A percentile compares a stretch with the other conserved stretches of the same genome.
Conservation (phyloP, 2,113 vertebrate genomes). For the Elgaria multicarinata region DNA sequence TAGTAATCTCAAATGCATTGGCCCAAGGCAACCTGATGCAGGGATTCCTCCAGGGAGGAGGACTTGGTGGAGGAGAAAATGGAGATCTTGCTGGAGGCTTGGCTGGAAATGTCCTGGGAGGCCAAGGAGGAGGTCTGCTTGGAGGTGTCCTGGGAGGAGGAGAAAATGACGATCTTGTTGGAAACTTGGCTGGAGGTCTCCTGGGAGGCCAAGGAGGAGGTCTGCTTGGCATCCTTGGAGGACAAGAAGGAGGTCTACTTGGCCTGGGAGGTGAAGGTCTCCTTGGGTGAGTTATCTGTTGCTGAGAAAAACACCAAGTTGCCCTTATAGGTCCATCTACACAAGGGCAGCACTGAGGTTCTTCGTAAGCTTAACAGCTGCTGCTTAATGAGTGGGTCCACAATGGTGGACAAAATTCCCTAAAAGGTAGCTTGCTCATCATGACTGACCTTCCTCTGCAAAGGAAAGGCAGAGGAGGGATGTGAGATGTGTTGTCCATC, state of each 20-base stretch:
- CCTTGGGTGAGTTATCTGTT: constrained; percentile 64
- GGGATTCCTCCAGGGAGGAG: constrained; percentile 39
- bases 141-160: neutral
- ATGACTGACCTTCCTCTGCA: neutral
- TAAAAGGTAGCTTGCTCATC: too few relatives aligned
- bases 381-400: neutral
- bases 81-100: neutral
- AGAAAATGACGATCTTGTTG: neutral
- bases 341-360: too few relatives aligned
- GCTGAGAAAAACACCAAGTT: too few relatives aligned
- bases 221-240: neutral
- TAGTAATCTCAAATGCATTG: constrained; percentile 51
- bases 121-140: neutral
- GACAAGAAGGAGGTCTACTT: neutral
- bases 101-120: neutral
- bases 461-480: neutral
- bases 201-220: neutral
- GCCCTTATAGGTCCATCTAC: neutral
- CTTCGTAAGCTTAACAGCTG: neutral
- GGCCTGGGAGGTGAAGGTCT: constrained; percentile 48
- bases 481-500: neutral
- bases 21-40: constrained; percentile 38
- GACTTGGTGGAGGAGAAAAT: neutral
- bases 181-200: neutral
- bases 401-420: neutral